A percentile compares a stretch with the other conserved stretches of the same genome.
Conservation (phyloP, 2,888 invertebrate genomes). For the Cremastinae sp. region DNA sequence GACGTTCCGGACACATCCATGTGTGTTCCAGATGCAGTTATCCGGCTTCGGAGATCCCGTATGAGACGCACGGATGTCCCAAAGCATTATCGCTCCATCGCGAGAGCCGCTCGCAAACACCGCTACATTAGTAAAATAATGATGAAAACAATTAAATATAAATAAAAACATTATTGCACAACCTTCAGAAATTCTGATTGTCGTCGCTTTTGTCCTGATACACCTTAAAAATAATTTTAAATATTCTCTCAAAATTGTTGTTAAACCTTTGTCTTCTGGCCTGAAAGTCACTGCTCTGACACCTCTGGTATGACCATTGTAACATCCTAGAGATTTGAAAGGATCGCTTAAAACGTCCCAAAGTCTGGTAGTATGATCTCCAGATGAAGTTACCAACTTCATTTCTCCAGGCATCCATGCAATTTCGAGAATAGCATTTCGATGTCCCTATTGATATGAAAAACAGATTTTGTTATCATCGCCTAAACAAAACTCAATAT, state of each 20-base stretch:
- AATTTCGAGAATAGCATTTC: constrained; percentile 94
- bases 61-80: constrained; percentile 87
- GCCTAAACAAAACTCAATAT: not conserved
- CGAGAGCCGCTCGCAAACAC: constrained; percentile 94
- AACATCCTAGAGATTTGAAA: constrained; percentile 82
- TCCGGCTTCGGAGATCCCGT: constrained; percentile 84
- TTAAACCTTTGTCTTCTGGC: constrained; percentile 83
- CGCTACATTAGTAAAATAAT: constrained; percentile 78
- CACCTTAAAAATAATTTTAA: too few species aligned
- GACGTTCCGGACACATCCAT: constrained; percentile 80
- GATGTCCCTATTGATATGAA: constrained; percentile 82
- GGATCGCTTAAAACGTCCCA: constrained; percentile 85
- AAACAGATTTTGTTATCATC: constrained; percentile 18
- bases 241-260: constrained; percentile 19
- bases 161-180: not conserved
- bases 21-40: constrained; percentile 86
- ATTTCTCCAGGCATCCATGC: constrained; percentile 90
- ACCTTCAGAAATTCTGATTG: too few species aligned
- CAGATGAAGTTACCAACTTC: constrained; percentile 91
- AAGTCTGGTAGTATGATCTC: constrained; percentile 90
- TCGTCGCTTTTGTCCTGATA: too few species aligned
- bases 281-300: constrained; percentile 91
- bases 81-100: constrained; percentile 92
- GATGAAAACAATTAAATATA: not conserved
- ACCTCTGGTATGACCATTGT: constrained; percentile 89